These are phyloP conservation scores for Microtus oregoni DNA, from an alignment of 2,113 vertebrate genomes.

Conservation along the genomic window DNA sequence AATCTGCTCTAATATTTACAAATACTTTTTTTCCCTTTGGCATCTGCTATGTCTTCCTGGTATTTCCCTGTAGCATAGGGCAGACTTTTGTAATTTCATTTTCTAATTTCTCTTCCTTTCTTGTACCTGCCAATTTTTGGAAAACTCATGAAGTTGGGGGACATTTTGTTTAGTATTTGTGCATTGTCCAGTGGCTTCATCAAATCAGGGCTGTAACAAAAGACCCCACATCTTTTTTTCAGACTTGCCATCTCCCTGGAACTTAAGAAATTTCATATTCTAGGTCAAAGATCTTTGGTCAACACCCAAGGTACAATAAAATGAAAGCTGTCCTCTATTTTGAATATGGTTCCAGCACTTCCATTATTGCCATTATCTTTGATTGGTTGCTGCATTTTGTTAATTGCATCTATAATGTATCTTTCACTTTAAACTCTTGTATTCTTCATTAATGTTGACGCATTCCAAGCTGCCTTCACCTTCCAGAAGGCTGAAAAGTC, in stretches of 20 bases:
- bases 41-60: background rate
- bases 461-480: no score
- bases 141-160: no score
- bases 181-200: no score
- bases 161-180: no score
- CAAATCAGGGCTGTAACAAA: background rate
- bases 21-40: background rate
- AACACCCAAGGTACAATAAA: background rate
- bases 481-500: background rate
- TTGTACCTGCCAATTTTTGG: background rate
- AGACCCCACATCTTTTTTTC: background rate
- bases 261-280: background rate
- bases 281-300: background rate
- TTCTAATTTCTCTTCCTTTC: background rate
- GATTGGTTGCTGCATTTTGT: background rate
- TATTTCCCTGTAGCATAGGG: background rate
- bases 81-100: background rate
- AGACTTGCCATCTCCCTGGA: background rate
- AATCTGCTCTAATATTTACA: background rate
- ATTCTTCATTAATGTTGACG: background rate
- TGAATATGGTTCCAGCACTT: background rate
- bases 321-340: background rate
- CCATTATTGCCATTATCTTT: background rate
- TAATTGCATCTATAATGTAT: background rate
- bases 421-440: accelerated